Evolutionary conservation across 2,888 invertebrate genomes (phyloP).

Genomic region (Acanthoscelides obtectus): DNA sequence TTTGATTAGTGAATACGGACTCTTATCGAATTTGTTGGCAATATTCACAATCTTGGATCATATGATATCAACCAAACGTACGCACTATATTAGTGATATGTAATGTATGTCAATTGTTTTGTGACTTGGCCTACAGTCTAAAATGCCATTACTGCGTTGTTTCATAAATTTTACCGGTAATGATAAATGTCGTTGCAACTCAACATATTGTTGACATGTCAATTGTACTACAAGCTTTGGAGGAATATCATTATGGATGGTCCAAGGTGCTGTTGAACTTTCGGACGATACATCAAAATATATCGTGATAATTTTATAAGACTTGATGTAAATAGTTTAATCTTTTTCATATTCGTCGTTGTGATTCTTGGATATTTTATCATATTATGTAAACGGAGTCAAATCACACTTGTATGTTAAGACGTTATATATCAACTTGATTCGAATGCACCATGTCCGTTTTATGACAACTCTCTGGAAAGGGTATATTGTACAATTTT

Average conservation of each 20-base stretch:
- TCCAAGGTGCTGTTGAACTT: neutral
- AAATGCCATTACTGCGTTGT: too few relatives aligned
- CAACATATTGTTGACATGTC: neutral
- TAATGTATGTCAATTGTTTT: too few relatives aligned
- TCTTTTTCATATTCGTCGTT: neutral
- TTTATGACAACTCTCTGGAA: neutral
- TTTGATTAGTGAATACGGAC: neutral
- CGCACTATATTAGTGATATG: too few relatives aligned
- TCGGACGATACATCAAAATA: neutral
- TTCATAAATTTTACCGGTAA: too few relatives aligned
- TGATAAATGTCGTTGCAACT: neutral
- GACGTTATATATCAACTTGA: too few relatives aligned
- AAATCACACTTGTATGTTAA: neutral
- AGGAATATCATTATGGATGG: neutral
- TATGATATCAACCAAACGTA: neutral
- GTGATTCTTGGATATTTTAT: neutral
- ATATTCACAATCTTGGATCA: neutral
- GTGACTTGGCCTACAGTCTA: too few relatives aligned
- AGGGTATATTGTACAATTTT: too few relatives aligned
- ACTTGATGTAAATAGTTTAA: neutral
- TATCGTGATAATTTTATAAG: neutral
- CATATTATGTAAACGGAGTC: neutral
- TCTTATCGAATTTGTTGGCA: neutral
- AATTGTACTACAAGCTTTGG: neutral
- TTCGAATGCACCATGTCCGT: neutral